These are phyloP conservation scores for Montipora sp. DNA, from an alignment of 64 coral and sea anemone genomes.

Conservation along the genomic window DNA sequence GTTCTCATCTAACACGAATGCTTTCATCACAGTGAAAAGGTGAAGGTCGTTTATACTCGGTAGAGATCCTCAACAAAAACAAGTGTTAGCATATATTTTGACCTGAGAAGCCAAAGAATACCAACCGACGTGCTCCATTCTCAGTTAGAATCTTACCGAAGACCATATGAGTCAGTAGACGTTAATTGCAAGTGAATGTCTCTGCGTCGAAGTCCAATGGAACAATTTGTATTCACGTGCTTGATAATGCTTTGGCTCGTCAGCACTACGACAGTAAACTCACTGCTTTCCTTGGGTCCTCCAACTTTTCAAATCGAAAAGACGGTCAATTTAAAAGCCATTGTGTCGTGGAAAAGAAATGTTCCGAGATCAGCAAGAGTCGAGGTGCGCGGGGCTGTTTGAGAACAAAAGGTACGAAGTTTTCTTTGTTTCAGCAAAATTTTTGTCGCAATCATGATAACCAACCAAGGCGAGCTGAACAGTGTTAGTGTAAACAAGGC, in stretches of 20 bases:
- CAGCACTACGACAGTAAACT: not conserved
- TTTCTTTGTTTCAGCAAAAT: not conserved
- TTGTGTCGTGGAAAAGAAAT: not conserved
- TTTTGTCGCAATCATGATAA: not conserved
- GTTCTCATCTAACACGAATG: constrained; percentile 19
- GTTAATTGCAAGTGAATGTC: not conserved
- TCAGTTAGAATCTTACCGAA: not conserved
- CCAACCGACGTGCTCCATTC: not conserved
- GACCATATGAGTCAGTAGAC: not conserved
- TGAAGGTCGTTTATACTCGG: not conserved
- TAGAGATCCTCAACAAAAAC: constrained; percentile 21
- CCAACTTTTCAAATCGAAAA: constrained; percentile 17
- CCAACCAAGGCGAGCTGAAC: not conserved
- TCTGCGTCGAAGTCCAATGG: not conserved
- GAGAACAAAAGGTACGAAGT: constrained; percentile 17
- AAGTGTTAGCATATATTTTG: not conserved
- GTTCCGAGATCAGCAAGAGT: not conserved
- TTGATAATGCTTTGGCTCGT: not conserved
- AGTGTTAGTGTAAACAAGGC: not conserved
- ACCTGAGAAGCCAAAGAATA: not conserved
- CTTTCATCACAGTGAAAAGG: constrained; percentile 15
- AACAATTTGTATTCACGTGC: constrained; percentile 16
- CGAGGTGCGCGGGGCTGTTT: not conserved
- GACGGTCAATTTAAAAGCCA: constrained; percentile 4
- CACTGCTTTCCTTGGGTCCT: not conserved